Conservation (phyloP, 1,140 invertebrate genomes). For the Bombus terrestris region DNA sequence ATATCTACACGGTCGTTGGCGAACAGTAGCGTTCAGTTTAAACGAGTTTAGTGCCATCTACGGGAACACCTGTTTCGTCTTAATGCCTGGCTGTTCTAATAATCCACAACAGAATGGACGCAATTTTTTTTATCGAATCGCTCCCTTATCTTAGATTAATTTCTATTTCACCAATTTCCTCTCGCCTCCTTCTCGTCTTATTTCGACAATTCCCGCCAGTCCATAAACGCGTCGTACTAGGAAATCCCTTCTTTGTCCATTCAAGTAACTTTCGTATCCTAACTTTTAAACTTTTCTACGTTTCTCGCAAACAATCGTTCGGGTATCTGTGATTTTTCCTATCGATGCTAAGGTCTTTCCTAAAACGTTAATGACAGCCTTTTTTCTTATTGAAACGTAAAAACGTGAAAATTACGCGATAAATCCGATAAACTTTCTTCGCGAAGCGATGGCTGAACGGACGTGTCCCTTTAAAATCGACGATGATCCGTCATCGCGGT, state of each 20-base stretch:
- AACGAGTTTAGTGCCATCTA: not conserved
- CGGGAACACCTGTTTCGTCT: not conserved
- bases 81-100: not conserved
- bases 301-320: too few relatives aligned
- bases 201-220: not conserved
- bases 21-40: not conserved
- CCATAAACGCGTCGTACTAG: too few relatives aligned
- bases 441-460: not conserved
- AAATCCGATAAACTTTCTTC: not conserved
- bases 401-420: not conserved
- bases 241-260: too few relatives aligned
- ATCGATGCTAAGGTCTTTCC: too few relatives aligned
- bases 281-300: too few relatives aligned
- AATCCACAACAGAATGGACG: not conserved
- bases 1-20: not conserved
- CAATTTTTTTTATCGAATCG: not conserved
- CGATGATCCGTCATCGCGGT: not conserved
- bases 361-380: too few relatives aligned
- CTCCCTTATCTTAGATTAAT: not conserved
- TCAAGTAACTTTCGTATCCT: too few relatives aligned
- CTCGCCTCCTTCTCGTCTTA: not conserved
- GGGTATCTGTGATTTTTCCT: too few relatives aligned
- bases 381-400: accelerated
- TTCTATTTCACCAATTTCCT: too few relatives aligned
- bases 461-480: not conserved